phyloP scores from a whole-genome alignment of 2,113 vertebrate genomes.

The Noturus placidus region DNA sequence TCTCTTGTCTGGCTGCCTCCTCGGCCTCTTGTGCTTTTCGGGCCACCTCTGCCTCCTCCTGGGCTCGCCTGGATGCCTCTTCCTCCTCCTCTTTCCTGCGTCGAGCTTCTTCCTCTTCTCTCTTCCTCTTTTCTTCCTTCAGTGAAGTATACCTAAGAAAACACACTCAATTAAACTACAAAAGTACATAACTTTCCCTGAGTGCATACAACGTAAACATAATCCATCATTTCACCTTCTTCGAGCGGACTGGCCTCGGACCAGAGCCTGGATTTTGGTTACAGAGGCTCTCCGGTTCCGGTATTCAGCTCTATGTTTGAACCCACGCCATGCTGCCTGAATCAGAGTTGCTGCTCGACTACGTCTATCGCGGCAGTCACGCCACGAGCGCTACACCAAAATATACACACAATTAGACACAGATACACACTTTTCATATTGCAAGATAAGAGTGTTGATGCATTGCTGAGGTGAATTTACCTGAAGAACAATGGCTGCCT shows the following conservation, averaged over 20 bases:
- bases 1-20: slow-evolving; percentile 57
- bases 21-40: slow-evolving; percentile 47
- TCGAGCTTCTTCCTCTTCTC: slow-evolving; percentile 53
- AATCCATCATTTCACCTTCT: slow-evolving; percentile 72
- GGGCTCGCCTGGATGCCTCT: slow-evolving; percentile 51
- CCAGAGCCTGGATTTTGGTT: slow-evolving; percentile 81
- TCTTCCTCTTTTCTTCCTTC: slow-evolving; percentile 65
- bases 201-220: not conserved
- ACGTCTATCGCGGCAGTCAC: slow-evolving; percentile 65
- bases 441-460: not conserved
- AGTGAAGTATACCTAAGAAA: slow-evolving; percentile 65
- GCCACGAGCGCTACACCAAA: slow-evolving; percentile 54
- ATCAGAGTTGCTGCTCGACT: slow-evolving; percentile 73
- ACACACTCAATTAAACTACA: not conserved
- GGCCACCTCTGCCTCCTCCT: slow-evolving; percentile 39
- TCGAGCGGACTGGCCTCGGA: slow-evolving; percentile 83
- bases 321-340: slow-evolving; percentile 83
- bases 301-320: slow-evolving; percentile 67
- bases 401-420: not conserved
- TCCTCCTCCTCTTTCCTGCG: slow-evolving; percentile 53
- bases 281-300: slow-evolving; percentile 62
- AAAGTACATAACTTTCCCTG: not conserved
- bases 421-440: not conserved
- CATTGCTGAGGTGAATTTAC: slow-evolving; percentile 59
- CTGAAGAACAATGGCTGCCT: slow-evolving; percentile 82